phyloP scores from a whole-genome alignment of 1,140 invertebrate genomes.

The Teleogryllus occipitalis region DNA sequence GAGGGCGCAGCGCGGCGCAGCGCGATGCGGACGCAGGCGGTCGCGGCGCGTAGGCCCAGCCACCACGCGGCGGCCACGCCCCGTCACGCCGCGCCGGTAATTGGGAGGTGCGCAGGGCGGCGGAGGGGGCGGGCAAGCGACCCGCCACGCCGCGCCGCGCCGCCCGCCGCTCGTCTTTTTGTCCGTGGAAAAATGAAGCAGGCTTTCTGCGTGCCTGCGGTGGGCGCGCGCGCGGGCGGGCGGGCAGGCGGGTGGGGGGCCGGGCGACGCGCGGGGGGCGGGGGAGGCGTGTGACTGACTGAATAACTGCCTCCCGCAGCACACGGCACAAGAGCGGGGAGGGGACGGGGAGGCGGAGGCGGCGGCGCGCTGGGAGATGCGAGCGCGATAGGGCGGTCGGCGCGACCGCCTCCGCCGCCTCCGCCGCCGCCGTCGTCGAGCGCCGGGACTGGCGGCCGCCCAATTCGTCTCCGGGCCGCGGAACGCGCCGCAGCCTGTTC shows the following conservation, averaged over 20 bases:
- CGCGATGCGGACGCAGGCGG: too few species aligned
- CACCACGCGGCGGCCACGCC: too few species aligned
- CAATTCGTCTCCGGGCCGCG: background rate
- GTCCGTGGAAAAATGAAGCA: constrained; percentile 3
- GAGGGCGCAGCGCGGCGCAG: too few species aligned
- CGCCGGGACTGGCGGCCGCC: background rate
- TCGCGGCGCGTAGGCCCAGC: too few species aligned
- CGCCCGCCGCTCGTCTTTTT: background rate
- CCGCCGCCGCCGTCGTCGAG: too few species aligned
- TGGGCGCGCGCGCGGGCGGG: background rate
- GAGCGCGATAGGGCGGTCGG: background rate
- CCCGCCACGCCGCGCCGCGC: too few species aligned
- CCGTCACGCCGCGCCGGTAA: too few species aligned
- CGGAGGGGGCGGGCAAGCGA: too few species aligned
- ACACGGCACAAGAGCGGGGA: background rate
- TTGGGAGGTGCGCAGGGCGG: too few species aligned
- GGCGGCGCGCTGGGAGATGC: background rate
- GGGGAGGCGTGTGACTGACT: background rate
- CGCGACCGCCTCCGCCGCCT: too few species aligned
- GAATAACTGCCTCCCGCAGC: background rate
- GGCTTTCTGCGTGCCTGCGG: constrained; percentile 2
- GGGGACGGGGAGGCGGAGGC: background rate
- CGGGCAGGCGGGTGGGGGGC: too few species aligned
- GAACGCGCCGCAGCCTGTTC: background rate
- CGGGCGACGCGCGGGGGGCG: too few species aligned